Percentiles rank a stretch among this genome's conserved stretches.
Conservation (phyloP, 2,888 invertebrate genomes). For the Aproaerema taeniolella region DNA sequence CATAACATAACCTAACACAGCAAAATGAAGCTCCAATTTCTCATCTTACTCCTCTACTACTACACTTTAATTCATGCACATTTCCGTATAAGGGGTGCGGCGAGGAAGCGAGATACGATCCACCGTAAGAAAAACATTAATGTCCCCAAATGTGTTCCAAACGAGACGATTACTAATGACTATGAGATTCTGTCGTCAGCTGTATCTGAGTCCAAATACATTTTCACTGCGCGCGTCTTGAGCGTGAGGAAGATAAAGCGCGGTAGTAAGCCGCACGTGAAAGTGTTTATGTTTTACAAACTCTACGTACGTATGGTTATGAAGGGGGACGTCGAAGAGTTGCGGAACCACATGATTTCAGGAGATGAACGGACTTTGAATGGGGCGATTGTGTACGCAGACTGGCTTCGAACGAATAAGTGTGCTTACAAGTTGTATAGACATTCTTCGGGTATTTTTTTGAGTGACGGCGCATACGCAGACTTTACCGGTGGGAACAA, state of each 20-base stretch:
- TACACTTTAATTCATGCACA: constrained; percentile 53
- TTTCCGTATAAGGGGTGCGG: constrained; percentile 52
- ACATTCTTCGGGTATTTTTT: constrained; percentile 71
- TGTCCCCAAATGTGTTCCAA: constrained; percentile 68
- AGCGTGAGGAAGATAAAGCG: constrained; percentile 70
- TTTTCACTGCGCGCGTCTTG: constrained; percentile 69
- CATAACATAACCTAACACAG: constrained; percentile 32
- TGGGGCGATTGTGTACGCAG: constrained; percentile 65
- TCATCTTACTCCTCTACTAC: constrained; percentile 56
- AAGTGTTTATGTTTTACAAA: constrained; percentile 68
- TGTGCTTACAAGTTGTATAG: constrained; percentile 68
- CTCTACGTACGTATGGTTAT: constrained; percentile 62
- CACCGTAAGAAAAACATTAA: constrained; percentile 66
- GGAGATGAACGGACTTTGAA: constrained; percentile 61
- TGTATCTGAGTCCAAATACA: constrained; percentile 73
- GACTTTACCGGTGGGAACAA: constrained; percentile 45
- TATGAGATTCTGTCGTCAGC: constrained; percentile 73
- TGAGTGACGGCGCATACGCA: constrained; percentile 64
- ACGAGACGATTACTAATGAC: constrained; percentile 76
- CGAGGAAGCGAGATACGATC: constrained; percentile 58
- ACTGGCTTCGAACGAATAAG: constrained; percentile 67
- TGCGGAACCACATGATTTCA: constrained; percentile 58
- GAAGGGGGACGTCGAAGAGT: constrained; percentile 62
- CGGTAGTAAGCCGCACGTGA: constrained; percentile 48
- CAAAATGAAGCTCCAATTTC: constrained; percentile 61